Percentiles rank a stretch among this genome's conserved stretches.
Conservation (phyloP, 2,888 invertebrate genomes). For the Nebria brevicollis region DNA sequence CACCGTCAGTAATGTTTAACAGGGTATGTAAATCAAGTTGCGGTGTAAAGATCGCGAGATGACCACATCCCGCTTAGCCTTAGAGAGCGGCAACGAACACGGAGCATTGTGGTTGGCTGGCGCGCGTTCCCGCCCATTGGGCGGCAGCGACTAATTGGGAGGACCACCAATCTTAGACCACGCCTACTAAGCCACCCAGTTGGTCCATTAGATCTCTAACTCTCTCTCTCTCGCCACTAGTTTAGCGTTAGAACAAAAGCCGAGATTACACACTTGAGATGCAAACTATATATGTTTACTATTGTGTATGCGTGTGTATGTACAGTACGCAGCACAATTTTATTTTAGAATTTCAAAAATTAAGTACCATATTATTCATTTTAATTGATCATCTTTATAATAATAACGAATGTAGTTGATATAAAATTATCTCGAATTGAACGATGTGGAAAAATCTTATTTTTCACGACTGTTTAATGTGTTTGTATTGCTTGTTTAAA, state of each 20-base stretch:
- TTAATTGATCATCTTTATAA: no score
- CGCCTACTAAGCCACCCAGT: slow-evolving; percentile 50
- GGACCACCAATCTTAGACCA: slow-evolving; percentile 47
- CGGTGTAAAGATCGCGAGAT: slow-evolving; percentile 14
- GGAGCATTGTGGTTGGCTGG: slow-evolving; percentile 22
- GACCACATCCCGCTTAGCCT: slow-evolving; percentile 19
- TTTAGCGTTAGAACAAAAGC: background rate
- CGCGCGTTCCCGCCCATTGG: slow-evolving; percentile 23
- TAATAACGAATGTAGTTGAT: no score
- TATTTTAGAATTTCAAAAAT: no score
- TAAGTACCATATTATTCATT: no score
- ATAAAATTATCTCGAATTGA: no score
- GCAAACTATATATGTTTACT: background rate
- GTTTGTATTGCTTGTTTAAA: background rate
- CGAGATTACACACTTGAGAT: background rate
- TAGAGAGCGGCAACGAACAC: background rate
- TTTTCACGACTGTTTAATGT: background rate
- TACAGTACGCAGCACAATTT: no score
- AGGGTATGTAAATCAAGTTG: no score
- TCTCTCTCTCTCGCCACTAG: background rate
- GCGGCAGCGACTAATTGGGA: slow-evolving; percentile 51
- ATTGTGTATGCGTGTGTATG: no score
- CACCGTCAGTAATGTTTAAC: no score
- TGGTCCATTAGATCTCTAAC: slow-evolving; percentile 49
- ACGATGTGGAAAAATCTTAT: background rate